A percentile compares a stretch with the other conserved stretches of the same genome.
Conservation (phyloP, 2,888 invertebrate species). For the Ichneumon xanthorius region DNA sequence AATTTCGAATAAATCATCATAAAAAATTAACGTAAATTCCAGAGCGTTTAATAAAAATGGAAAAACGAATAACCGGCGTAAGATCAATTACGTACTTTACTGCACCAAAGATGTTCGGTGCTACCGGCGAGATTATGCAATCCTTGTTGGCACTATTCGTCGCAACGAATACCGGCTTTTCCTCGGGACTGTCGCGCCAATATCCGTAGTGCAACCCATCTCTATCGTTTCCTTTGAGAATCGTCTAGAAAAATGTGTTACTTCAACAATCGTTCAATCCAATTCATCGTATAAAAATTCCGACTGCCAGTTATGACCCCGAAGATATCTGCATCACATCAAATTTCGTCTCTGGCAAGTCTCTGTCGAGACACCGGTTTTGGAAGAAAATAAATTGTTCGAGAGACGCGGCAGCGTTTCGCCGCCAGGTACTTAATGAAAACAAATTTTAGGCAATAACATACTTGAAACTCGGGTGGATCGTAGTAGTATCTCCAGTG, state of each 20-base stretch:
- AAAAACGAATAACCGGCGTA: not conserved
- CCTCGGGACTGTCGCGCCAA: constrained; percentile 93
- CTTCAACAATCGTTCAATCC: not conserved
- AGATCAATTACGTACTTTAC: constrained; percentile 87
- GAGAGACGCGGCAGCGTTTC: too few relatives aligned
- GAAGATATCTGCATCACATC: not conserved
- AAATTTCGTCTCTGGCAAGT: too few relatives aligned
- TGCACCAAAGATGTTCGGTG: constrained; percentile 93
- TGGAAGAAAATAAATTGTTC: too few relatives aligned
- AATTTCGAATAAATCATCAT: too few relatives aligned
- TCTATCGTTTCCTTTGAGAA: constrained; percentile 89
- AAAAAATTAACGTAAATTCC: not conserved
- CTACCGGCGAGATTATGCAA: constrained; percentile 90
- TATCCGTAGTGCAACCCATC: constrained; percentile 95
- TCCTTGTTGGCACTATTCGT: constrained; percentile 90
- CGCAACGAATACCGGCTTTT: constrained; percentile 91
- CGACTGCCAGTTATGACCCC: not conserved
- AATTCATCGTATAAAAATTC: not conserved
- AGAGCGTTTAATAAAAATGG: too few relatives aligned
- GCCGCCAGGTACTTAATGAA: too few relatives aligned
- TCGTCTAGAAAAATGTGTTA: constrained; percentile 86
- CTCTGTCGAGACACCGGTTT: too few relatives aligned
- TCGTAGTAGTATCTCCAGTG: constrained; percentile 98
- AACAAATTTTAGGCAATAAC: not conserved
- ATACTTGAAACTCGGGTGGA: constrained; percentile 96